Conservation (phyloP, 2,888 invertebrate genomes). For the Embidobia sp. region DNA sequence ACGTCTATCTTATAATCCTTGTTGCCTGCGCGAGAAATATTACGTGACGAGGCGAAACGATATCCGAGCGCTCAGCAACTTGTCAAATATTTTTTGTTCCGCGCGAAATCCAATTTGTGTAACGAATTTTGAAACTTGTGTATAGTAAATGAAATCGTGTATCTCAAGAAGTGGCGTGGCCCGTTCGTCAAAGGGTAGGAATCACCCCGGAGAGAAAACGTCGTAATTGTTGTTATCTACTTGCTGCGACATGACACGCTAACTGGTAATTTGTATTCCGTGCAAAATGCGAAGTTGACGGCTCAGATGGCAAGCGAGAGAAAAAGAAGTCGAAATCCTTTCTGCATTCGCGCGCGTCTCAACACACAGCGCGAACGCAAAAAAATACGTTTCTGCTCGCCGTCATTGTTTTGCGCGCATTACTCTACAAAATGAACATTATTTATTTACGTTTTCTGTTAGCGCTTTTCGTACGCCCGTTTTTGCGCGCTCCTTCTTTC, state of each 20-base stretch:
- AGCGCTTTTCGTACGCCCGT: neutral
- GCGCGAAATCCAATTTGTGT: constrained; percentile 26
- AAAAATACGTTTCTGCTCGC: constrained; percentile 14
- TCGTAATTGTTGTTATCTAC: constrained; percentile 71
- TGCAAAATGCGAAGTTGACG: constrained; percentile 25
- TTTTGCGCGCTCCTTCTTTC: neutral
- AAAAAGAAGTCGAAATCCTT: constrained; percentile 14
- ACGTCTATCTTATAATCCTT: constrained; percentile 3
- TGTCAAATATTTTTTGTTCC: constrained; percentile 29
- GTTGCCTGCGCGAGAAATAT: neutral
- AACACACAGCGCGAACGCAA: constrained; percentile 10
- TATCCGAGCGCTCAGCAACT: constrained; percentile 12
- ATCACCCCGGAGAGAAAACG: constrained; percentile 40
- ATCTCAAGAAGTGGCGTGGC: constrained; percentile 10
- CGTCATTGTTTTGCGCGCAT: constrained; percentile 10
- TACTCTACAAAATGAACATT: neutral
- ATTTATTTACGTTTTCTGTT: constrained; percentile 7
- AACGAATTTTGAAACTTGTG: constrained; percentile 48
- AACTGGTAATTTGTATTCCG: constrained; percentile 69
- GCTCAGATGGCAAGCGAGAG: constrained; percentile 15
- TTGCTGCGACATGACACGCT: constrained; percentile 67
- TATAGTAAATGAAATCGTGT: constrained; percentile 28
- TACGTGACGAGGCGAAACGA: constrained; percentile 25
- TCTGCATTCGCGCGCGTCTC: neutral
- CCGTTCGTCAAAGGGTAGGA: constrained; percentile 32